Evolutionary conservation across 2,113 vertebrate genomes (phyloP).

Genomic region (Brachypteracias leptosomus): DNA sequence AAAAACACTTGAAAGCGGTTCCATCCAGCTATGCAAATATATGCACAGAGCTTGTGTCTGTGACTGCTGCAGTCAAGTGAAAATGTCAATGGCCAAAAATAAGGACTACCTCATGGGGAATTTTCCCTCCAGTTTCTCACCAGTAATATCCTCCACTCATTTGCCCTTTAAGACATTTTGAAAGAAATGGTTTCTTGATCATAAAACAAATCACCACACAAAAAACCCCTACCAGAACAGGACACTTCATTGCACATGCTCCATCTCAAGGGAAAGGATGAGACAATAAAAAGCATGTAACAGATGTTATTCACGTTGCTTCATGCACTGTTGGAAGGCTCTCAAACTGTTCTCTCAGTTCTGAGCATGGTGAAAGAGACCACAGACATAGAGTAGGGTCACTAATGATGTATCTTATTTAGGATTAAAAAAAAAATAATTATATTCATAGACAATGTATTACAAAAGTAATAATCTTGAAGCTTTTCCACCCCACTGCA

Average conservation of each 20-base stretch:
- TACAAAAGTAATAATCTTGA: background rate
- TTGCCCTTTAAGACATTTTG: background rate
- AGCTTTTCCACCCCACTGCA: background rate
- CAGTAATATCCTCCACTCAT: background rate
- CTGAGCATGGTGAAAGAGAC: background rate
- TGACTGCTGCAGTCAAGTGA: background rate
- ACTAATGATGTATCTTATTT: background rate
- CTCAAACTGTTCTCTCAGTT: background rate
- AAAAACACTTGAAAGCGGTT: background rate
- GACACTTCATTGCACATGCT: background rate
- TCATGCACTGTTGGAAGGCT: background rate
- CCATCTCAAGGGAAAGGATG: constrained; percentile 14
- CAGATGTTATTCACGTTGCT: background rate
- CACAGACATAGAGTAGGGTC: background rate
- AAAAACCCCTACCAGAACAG: background rate
- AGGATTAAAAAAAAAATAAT: background rate
- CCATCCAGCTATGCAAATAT: background rate
- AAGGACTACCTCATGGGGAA: background rate
- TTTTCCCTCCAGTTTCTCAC: background rate
- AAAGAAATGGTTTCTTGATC: background rate
- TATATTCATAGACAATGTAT: background rate
- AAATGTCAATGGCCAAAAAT: background rate
- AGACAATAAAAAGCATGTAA: constrained; percentile 20
- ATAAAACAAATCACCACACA: background rate
- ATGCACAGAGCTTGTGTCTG: background rate